These are phyloP conservation scores for Drosophila serrata DNA, from an alignment of 1,140 invertebrate genomes.

Conservation along the genomic window DNA sequence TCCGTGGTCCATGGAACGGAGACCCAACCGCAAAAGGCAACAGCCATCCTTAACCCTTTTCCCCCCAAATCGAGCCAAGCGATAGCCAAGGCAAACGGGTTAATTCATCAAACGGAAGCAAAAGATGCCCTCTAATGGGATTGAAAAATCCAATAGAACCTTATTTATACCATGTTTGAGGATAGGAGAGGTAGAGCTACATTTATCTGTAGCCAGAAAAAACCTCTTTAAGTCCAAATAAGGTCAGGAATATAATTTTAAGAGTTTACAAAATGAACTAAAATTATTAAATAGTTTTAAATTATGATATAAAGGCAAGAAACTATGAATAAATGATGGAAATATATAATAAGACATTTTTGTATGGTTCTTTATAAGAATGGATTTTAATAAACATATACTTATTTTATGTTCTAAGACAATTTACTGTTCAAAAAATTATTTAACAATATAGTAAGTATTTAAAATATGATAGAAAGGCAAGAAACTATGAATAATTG, in stretches of 20 bases:
- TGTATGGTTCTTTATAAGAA: background rate
- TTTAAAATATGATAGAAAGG: no score
- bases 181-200: fast-evolving
- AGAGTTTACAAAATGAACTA: background rate
- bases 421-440: no score
- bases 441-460: no score
- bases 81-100: slow-evolving; percentile 19
- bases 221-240: background rate
- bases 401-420: no score
- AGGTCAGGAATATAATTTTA: background rate
- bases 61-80: slow-evolving; percentile 2
- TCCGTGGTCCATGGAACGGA: slow-evolving; percentile 3
- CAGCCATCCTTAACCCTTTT: slow-evolving; percentile 21
- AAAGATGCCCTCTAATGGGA: slow-evolving; percentile 13
- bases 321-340: background rate
- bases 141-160: background rate
- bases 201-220: background rate
- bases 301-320: no score
- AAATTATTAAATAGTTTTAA: background rate
- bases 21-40: slow-evolving; percentile 66
- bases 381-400: no score
- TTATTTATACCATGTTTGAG: background rate
- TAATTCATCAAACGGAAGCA: slow-evolving; percentile 26
- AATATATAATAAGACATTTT: background rate
- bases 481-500: no score